Conservation (phyloP, 2,797 vertebrate species). For the Otolemur crassicaudatus region DNA sequence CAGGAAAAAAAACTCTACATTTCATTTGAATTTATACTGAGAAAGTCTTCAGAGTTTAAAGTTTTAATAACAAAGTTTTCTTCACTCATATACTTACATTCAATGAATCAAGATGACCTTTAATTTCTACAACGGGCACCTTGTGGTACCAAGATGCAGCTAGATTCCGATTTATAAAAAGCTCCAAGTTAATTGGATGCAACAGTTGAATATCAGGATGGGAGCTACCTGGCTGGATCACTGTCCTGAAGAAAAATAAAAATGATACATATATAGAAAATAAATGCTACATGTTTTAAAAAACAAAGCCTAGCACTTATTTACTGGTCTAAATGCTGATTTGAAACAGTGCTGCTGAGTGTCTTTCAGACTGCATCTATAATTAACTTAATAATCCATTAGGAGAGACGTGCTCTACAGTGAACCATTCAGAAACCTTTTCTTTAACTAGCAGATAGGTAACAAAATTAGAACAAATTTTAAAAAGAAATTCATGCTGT, state of each 20-base stretch:
- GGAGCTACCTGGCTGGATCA: constrained; percentile 83
- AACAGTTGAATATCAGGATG: constrained; percentile 93
- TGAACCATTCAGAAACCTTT: neutral
- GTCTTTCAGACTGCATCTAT: neutral
- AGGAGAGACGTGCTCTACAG: neutral
- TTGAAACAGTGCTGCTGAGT: neutral
- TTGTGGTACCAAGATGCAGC: constrained; percentile 94
- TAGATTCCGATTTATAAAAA: constrained; percentile 93
- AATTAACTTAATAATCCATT: neutral
- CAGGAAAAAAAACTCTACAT: constrained; percentile 8
- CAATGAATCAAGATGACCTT: constrained; percentile 92
- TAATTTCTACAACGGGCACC: constrained; percentile 92
- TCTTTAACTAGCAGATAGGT: neutral
- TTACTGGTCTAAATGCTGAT: neutral
- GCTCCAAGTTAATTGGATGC: constrained; percentile 94
- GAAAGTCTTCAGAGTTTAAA: constrained; percentile 28
- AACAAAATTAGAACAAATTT: neutral
- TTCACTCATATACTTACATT: constrained; percentile 89
- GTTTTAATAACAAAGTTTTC: neutral
- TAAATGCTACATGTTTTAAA: neutral
- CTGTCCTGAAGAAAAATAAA: constrained; percentile 85
- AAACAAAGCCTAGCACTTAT: neutral
- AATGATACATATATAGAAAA: neutral
- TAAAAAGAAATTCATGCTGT: constrained; percentile 32
- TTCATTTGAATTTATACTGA: neutral